Base-by-base conservation (phyloP, 1,140 invertebrate genomes). In the Pachyrhynchus sulphureomaculatus region DNA sequence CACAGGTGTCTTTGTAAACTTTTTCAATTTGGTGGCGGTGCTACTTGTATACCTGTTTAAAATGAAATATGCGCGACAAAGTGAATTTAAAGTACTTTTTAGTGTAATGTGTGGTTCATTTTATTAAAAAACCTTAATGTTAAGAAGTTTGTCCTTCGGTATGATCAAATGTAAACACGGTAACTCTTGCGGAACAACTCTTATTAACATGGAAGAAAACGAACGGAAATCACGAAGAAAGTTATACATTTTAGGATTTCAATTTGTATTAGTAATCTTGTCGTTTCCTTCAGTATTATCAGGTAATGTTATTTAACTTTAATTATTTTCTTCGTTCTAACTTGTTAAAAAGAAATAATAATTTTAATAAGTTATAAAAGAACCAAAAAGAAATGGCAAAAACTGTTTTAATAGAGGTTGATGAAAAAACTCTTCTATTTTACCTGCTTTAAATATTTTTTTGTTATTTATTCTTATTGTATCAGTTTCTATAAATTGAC, bases 1-100 rank as follows among this genome's bases (percentile, higher is more conserved):
- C 52, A 55, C 52, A 55, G 52, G 52, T 55, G 52, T 42, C 52
- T 18, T 55, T 23, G 6, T 41, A 55, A 55, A 55, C 24, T 55
- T 55, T 42, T 42, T 12, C 24, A 36, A 23, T 23, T 4, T 20
- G 26, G 12, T 36, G 18, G 37, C 41, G 21, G 52, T 55, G 39
- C 12, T 20, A 24, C 5, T 55, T 5, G 2, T 9, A 29, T 29
- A 29, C 15, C 13, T 13, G 12, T 36, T 41, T 26, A 8, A 15
- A 23, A 26, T 41, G 20, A 10, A 39, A 34, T 41, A 15, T 8
- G 23, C 13, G 10, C 1, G 24, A 41, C 5, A 26, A 41, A 12
- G 37, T 32, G 48, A 20, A n/a, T 51, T 51, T 20, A 1, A 12
- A 13, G 15, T 5, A 51, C 34, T 51, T 51, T 12, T 20, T 20